Conservation (phyloP, 2,888 invertebrate species). For the Celastrina argiolus region DNA sequence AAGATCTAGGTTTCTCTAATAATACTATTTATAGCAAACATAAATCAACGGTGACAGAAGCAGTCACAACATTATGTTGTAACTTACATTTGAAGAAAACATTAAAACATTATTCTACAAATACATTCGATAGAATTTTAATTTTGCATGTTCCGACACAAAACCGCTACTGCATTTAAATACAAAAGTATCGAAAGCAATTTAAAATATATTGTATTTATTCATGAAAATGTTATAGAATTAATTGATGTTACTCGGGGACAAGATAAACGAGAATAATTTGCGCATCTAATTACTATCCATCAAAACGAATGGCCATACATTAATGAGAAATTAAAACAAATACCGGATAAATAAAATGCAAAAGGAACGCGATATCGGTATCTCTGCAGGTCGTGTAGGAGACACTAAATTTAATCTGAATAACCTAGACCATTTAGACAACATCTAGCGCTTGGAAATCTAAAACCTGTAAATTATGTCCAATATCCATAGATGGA, state of each 20-base stretch:
- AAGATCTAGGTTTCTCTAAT: neutral
- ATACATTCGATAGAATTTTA: constrained; percentile 5
- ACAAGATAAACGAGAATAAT: constrained; percentile 16
- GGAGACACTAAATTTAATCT: constrained; percentile 12
- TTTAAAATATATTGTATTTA: constrained; percentile 16
- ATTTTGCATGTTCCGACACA: constrained; percentile 16
- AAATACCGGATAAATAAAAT: neutral
- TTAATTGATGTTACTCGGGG: constrained; percentile 15
- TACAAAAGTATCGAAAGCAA: neutral
- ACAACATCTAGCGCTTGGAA: constrained; percentile 4
- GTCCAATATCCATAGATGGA: constrained; percentile 8
- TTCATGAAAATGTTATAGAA: constrained; percentile 17
- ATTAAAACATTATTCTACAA: neutral
- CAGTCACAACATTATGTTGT: constrained; percentile 2
- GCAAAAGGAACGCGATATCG: neutral
- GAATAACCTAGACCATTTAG: neutral
- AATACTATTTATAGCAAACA: neutral
- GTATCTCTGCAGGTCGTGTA: neutral
- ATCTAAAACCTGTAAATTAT: constrained; percentile 17
- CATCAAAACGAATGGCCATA: neutral
- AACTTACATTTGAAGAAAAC: constrained; percentile 14
- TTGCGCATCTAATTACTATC: constrained; percentile 12
- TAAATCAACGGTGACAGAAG: neutral
- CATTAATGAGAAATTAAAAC: constrained; percentile 9
- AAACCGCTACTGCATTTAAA: constrained; percentile 21